Evolutionary conservation across 2,888 invertebrate genomes (phyloP).

Genomic region (Anoncus sp.): DNA sequence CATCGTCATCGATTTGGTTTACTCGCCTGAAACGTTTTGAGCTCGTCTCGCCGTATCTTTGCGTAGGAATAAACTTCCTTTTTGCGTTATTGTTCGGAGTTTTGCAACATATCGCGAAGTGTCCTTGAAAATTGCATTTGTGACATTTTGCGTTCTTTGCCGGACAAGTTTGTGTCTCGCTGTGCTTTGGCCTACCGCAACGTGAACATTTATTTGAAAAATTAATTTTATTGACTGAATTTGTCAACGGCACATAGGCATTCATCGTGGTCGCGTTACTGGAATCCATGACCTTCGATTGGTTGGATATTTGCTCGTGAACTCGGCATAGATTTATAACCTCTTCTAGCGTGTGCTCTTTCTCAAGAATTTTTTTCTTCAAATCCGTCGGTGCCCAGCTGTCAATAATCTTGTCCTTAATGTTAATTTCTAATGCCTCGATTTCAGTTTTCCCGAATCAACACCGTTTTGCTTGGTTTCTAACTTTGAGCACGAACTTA

Average conservation of each 20-base stretch:
- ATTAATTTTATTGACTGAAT: conserved; percentile 1
- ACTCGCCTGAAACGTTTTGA: conserved; percentile 3
- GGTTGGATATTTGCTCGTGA: conserved; percentile 12
- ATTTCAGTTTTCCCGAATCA: conserved; percentile 7
- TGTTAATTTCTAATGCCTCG: conserved; percentile 59
- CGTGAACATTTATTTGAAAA: conserved; percentile 10
- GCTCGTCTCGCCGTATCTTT: not conserved
- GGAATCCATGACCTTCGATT: conserved; percentile 11
- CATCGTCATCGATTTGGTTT: conserved; percentile 9
- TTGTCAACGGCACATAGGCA: not conserved
- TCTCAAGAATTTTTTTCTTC: conserved; percentile 67
- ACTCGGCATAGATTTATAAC: conserved; percentile 68
- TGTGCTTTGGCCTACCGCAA: conserved; percentile 5
- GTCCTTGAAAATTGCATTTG: conserved; percentile 15
- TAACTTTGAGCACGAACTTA: conserved; percentile 70
- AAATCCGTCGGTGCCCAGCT: conserved; percentile 67
- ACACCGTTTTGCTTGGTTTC: conserved; percentile 43
- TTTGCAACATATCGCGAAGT: conserved; percentile 10
- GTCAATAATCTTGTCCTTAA: conserved; percentile 70
- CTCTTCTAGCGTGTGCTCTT: conserved; percentile 68
- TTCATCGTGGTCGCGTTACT: conserved; percentile 14
- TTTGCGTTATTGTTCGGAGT: not conserved
- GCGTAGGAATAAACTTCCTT: conserved; percentile 2
- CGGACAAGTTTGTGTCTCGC: conserved; percentile 1
- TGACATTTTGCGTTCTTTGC: conserved; percentile 10